Base-by-base conservation (phyloP, 2,797 vertebrate genomes). In the Columba guinea region DNA sequence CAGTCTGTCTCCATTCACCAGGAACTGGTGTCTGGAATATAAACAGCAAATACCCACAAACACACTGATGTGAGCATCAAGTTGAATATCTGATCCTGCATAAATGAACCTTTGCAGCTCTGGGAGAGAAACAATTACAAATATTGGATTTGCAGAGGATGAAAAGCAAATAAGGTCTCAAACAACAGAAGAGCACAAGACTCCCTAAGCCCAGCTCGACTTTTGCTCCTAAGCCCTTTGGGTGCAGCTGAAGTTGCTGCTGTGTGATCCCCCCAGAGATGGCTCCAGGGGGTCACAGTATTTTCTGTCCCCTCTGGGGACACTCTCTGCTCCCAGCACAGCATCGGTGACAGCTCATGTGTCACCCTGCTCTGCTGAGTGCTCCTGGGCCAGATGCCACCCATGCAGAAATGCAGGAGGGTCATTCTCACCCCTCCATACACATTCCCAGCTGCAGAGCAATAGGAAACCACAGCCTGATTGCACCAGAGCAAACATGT, bases 311-410 rank as follows among this genome's bases (percentile, higher is more conserved):
- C 16, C 28, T 64, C 55, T 62, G 16, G 11, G 9, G 18, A 41
- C 7, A 8, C 34, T 28, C 34, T 32, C 35, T 84, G 83, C n/a
- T 62, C 39, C 51, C 74, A 52, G 30, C 3, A 1, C 37, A 63
- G 20, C 44, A 34, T 30, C 7, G 1, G 15, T 27, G 22, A 21
- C 5, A 59, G 16, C 11, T 78, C 11, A 0, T 3, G 4, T 10
- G 34, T 41, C 7, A 1, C 35, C 23, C 23, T 22, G 59, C 35
- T 46, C 51, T 41, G 67, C 71, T 9, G 34, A 74, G n/a, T 0
- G 0, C 41, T 70, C 48, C 46, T 10, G 5, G n/a, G 28, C 23
- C 65, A 27, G n/a, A 10, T 22, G 13, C 2, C 5, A 71, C 37
- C 18, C 41, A 14, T 32, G 30, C 60, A 46, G 49, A 77, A 79